Conservation (phyloP, 1,140 invertebrate species). For the Ditylenchus dipsaci region DNA sequence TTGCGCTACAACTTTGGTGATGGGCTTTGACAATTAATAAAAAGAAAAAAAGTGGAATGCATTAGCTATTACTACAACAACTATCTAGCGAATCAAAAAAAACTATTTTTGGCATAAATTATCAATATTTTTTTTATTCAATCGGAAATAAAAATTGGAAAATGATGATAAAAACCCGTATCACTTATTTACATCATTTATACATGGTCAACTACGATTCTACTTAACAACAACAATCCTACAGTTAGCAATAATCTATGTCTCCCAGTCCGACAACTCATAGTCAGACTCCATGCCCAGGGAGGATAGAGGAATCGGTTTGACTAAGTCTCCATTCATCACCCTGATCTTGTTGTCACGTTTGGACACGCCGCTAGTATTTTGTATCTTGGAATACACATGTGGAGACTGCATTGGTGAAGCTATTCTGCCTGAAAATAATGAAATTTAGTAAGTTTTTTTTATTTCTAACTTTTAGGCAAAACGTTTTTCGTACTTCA, state of each 20-base stretch:
- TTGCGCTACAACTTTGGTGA: background rate
- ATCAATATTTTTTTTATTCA: background rate
- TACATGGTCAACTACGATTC: background rate
- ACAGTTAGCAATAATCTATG: background rate
- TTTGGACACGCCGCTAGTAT: background rate
- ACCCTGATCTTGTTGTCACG: conserved; percentile 17
- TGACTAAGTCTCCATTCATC: conserved; percentile 41
- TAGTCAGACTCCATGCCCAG: conserved; percentile 46
- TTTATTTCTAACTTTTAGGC: too few species aligned
- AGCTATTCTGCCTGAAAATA: conserved; percentile 38
- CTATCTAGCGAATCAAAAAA: background rate
- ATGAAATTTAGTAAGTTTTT: too few species aligned
- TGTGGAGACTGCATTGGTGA: conserved; percentile 38
- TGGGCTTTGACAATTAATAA: background rate
- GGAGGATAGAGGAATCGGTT: conserved; percentile 37
- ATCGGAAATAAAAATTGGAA: too few species aligned
- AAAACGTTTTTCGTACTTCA: too few species aligned
- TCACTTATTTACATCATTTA: background rate
- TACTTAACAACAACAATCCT: too few species aligned
- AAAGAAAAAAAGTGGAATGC: background rate
- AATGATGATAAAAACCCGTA: background rate
- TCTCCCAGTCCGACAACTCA: conserved; percentile 33
- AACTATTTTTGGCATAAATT: background rate
- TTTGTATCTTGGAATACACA: conserved; percentile 30
- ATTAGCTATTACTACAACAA: background rate